Conservation (phyloP, 92 coral and sea anemone genomes). For the Epizoanthus rinbou region DNA sequence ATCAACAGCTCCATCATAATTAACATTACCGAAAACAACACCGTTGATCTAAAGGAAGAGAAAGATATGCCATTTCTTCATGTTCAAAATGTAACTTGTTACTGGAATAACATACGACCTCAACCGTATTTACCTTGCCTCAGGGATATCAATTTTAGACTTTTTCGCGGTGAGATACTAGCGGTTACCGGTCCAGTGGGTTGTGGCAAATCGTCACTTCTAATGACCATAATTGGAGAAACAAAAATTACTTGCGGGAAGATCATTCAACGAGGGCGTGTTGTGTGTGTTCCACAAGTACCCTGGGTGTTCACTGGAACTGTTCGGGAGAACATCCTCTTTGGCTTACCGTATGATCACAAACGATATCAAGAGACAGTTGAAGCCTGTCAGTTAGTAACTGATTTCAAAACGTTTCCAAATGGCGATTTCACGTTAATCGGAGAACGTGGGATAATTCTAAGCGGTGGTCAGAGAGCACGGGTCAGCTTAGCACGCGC, state of each 20-base stretch:
- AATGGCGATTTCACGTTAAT: slow-evolving; percentile 18
- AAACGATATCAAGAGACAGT: slow-evolving; percentile 25
- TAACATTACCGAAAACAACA: neutral
- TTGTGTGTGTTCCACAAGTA: slow-evolving; percentile 26
- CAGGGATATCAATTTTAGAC: slow-evolving; percentile 5
- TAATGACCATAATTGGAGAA: slow-evolving; percentile 36
- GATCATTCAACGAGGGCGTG: slow-evolving; percentile 20
- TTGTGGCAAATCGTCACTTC: slow-evolving; percentile 33
- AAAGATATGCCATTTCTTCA: neutral
- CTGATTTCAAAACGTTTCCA: slow-evolving; percentile 30
- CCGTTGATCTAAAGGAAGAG: neutral
- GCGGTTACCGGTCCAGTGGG: slow-evolving; percentile 42
- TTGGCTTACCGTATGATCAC: slow-evolving; percentile 29
- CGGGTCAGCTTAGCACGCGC: slow-evolving; percentile 40
- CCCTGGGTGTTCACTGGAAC: slow-evolving; percentile 46
- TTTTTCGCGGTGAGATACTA: slow-evolving; percentile 24
- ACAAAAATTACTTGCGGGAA: slow-evolving; percentile 21
- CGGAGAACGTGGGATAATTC: slow-evolving; percentile 39
- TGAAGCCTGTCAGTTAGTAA: slow-evolving; percentile 29
- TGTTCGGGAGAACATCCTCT: slow-evolving; percentile 28
- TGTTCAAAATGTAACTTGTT: slow-evolving; percentile 22
- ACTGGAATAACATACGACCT: neutral
- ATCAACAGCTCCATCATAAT: neutral
- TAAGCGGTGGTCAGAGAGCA: slow-evolving; percentile 44
- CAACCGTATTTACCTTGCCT: slow-evolving; percentile 37